These are phyloP conservation scores for Protobothrops mucrosquamatus DNA, from an alignment of 2,113 vertebrate species.

Conservation along the genomic window DNA sequence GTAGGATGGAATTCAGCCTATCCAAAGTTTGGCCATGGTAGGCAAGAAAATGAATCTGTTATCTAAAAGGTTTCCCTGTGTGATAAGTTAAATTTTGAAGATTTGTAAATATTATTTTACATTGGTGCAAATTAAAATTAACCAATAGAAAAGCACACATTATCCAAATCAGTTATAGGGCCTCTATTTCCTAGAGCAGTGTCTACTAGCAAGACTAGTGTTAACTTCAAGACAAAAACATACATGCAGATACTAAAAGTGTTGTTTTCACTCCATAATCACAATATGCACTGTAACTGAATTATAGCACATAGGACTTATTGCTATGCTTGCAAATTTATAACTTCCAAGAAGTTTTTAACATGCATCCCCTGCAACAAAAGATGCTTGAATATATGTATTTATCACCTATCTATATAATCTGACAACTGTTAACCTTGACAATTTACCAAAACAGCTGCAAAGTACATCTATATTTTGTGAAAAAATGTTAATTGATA, in stretches of 20 bases:
- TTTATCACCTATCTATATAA: not conserved
- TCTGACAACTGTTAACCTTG: not conserved
- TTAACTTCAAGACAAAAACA: not conserved
- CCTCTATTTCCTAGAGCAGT: not conserved
- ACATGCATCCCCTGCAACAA: not conserved
- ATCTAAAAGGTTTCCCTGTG: not conserved
- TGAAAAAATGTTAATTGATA: not conserved
- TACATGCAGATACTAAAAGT: not conserved
- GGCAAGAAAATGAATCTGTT: not conserved
- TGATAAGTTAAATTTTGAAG: not conserved
- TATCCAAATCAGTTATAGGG: not conserved
- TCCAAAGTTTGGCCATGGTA: not conserved
- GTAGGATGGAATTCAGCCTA: not conserved
- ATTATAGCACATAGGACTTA: not conserved
- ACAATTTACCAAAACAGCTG: not conserved
- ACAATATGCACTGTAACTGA: not conserved
- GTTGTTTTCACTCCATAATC: not conserved
- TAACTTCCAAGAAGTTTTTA: not conserved
- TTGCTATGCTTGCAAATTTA: not conserved
- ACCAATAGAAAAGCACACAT: not conserved
- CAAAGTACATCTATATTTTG: not conserved
- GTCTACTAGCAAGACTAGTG: not conserved
- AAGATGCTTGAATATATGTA: not conserved
- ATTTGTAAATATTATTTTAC: not conserved
- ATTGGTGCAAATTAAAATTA: not conserved